Conservation (phyloP, 1,140 invertebrate genomes). For the Aphelinus atriplicis region DNA sequence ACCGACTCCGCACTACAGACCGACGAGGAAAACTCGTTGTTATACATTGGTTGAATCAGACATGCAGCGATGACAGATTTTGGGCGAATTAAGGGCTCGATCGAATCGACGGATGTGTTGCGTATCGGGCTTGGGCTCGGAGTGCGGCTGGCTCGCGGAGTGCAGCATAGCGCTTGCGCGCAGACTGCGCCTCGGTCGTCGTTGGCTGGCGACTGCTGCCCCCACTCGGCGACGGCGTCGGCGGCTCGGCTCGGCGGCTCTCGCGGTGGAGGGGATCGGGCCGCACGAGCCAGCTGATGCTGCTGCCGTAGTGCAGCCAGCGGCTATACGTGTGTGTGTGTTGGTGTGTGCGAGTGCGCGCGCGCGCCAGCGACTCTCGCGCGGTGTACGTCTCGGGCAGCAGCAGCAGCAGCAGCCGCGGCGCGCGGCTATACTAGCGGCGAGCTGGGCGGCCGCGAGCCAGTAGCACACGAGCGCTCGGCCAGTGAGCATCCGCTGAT, state of each 20-base stretch:
- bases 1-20: neutral
- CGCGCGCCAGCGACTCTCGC: neutral
- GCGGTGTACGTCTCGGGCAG: neutral
- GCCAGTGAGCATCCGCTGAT: constrained; percentile 52
- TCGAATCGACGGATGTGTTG: too few relatives aligned
- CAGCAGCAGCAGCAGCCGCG: neutral
- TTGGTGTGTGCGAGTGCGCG: neutral
- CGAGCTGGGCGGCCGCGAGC: constrained; percentile 41
- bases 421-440: neutral
- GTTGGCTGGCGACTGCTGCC: neutral
- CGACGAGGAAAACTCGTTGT: neutral
- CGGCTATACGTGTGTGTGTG: neutral
- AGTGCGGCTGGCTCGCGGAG: too few relatives aligned
- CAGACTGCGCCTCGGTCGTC: too few relatives aligned
- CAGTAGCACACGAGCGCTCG: constrained; percentile 65
- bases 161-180: neutral
- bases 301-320: neutral
- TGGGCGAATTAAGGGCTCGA: too few relatives aligned
- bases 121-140: too few relatives aligned
- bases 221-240: neutral
- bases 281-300: neutral
- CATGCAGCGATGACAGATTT: neutral
- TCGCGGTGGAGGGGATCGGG: too few relatives aligned
- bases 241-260: too few relatives aligned
- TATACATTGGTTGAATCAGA: neutral